Conservation (phyloP, 2,888 invertebrate species). For the Agrotis ipsilon region DNA sequence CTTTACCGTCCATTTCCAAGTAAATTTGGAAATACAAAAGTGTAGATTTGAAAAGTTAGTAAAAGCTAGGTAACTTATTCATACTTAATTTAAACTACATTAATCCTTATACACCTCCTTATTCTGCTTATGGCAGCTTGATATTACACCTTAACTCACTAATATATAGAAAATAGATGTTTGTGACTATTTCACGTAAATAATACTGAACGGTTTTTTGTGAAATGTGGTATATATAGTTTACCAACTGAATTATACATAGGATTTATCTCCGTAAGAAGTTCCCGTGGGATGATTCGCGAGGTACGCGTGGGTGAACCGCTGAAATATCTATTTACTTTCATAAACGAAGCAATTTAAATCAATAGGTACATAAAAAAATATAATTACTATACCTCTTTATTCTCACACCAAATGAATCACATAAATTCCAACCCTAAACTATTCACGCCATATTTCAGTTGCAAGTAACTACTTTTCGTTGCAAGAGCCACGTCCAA, state of each 20-base stretch:
- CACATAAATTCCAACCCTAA: slow-evolving; percentile 7
- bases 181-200: too few species aligned
- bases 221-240: too few species aligned
- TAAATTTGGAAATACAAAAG: too few species aligned
- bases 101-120: neutral
- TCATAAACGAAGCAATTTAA: neutral
- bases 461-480: slow-evolving; percentile 10
- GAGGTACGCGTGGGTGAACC: too few species aligned
- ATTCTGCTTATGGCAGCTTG: neutral
- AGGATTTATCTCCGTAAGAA: too few species aligned
- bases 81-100: neutral
- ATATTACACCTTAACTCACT: neutral
- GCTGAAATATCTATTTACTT: neutral
- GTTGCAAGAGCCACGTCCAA: slow-evolving; percentile 30
- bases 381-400: neutral
- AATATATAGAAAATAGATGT: too few species aligned
- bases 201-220: too few species aligned
- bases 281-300: too few species aligned
- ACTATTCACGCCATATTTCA: neutral
- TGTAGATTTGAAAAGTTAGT: too few species aligned
- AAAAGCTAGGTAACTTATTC: neutral
- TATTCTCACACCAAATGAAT: slow-evolving; percentile 10
- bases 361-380: neutral
- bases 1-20: too few species aligned
- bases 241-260: too few species aligned